Evolutionary conservation across 2,888 invertebrate genomes (phyloP).

Genomic region (Aromia moschata): DNA sequence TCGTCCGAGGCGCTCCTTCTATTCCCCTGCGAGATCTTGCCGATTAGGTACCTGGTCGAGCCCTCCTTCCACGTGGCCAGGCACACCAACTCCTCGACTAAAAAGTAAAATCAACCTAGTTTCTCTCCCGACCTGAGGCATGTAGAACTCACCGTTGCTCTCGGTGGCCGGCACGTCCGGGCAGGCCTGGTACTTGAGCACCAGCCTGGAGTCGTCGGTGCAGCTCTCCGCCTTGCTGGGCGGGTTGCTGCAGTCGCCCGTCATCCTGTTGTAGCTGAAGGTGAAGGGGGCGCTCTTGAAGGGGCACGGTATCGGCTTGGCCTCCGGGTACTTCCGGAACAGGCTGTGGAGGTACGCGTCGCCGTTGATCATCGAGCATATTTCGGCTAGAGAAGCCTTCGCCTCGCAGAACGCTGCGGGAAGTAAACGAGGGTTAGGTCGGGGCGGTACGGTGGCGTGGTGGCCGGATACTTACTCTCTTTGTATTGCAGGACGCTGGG

Average conservation of each 20-base stretch:
- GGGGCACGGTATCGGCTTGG: constrained; percentile 75
- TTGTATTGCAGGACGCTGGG: constrained; percentile 82
- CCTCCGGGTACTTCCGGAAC: constrained; percentile 76
- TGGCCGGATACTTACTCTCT: constrained; percentile 74
- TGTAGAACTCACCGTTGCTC: constrained; percentile 71
- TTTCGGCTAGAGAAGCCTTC: constrained; percentile 68
- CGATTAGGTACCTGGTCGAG: constrained; percentile 80
- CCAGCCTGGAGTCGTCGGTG: constrained; percentile 81
- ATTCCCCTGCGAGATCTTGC: constrained; percentile 73
- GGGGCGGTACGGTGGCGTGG: background rate
- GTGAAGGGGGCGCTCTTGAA: constrained; percentile 84
- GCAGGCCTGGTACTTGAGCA: constrained; percentile 85
- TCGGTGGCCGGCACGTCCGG: constrained; percentile 81
- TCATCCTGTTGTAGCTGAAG: constrained; percentile 75
- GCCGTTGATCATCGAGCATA: constrained; percentile 75
- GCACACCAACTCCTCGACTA: constrained; percentile 84
- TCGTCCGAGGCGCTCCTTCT: constrained; percentile 73
- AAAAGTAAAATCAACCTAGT: constrained; percentile 27
- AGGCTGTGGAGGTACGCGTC: constrained; percentile 79
- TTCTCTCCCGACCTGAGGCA: background rate
- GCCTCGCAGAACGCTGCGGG: constrained; percentile 70
- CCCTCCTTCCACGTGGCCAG: constrained; percentile 87
- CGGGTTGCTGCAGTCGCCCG: constrained; percentile 79
- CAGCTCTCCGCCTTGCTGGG: constrained; percentile 84
- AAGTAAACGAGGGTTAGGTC: constrained; percentile 12